Evolutionary conservation across 2,888 invertebrate species (phyloP), one percentile per base, ranked within the genome.

Genomic region (Athalia cordata): DNA sequence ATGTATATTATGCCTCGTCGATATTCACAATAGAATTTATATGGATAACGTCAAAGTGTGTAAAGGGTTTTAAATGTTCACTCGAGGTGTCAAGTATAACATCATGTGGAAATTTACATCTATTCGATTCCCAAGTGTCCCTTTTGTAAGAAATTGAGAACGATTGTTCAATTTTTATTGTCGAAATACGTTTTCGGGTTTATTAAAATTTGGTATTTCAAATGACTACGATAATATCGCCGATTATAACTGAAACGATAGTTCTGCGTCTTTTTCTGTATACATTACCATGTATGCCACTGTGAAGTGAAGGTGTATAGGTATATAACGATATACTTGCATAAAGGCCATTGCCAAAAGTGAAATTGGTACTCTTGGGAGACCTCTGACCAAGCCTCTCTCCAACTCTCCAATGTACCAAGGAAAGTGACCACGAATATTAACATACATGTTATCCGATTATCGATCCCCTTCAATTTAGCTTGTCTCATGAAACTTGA

Each of bases 321-420:
- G n/a, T 11, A 4, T 55, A 75, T 6, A 62, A 50, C 75, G 75
- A 45, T 52, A 62, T 75, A 50, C 50, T 15, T 52, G 75, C 64
- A 62, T 62, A 84, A 87, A 89, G 89, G 89, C 89, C 89, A 89
- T 89, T 89, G 89, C 87, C 89, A 89, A 89, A 89, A 89, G 89
- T 89, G 89, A 89, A 89, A 89, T 85, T 86, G 83, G 82, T 84
- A 85, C 52, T 59, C 59, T 29, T 15, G 52, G 47, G 57, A 72
- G 70, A 70, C 57, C 70, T 70, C 57, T 70, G 70, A 70, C 70
- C 70, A 57, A 70, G 43, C 47, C 49, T 15, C 65, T 57, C 45
- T 29, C 65, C 77, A n/a, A 66, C 52, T 64, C 65, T 57, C 70
- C n/a, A 43, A 50, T 50, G 61, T 59, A 47, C 67, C 7, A 3